Base-by-base conservation (phyloP, 2,797 vertebrate species). In the Myiotriccus ornatus region DNA sequence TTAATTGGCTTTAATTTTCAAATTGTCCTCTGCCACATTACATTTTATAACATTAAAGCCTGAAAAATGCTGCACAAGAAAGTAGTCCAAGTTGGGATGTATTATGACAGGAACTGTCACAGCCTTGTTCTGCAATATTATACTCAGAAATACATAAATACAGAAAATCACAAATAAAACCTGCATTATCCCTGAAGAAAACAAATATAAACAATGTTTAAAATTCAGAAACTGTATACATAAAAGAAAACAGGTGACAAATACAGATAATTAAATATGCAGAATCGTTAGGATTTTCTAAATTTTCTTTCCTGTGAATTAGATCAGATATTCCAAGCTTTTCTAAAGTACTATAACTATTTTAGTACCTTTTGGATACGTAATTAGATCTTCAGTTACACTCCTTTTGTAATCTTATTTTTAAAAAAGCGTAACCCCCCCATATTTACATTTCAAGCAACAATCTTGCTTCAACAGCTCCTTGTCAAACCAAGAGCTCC, bases 401-500 rank as follows among this genome's bases (percentile, higher is more conserved):
- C 10, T 67, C 7, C 46, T 62, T 14, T 34, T 10, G 41, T 56
- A 80, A 62, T 37, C 43, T 74, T 60, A 32, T 19, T 73, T 73
- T 47, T 13, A 6, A 68, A 68, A 37, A 37, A 53, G 7, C 6
- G 27, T 62, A 37, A 28, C 73, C 41, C 13, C 13, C 22, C 16
- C 43, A 5, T 19, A 56, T 47, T 84, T 76, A 69, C 10, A 65
- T 43, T 87, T 60, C 63, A 90, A 73, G 74, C 9, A 64, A 84
- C 30, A 55, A 64, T 60, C 11, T 81, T 89, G 87, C 91, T 64
- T 90, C 64, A 91, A 76, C 90, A 96, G 80, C 39, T 92, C 62
- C 87, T 89, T 88, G 84, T 93, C 92, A 97, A 87, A 25, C 21
- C 46, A 80, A 91, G 55, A 93, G 28, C 30, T 91, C 77, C 89